Evolutionary conservation across 2,797 vertebrate genomes (phyloP).

Genomic region (Champsocephalus esox): DNA sequence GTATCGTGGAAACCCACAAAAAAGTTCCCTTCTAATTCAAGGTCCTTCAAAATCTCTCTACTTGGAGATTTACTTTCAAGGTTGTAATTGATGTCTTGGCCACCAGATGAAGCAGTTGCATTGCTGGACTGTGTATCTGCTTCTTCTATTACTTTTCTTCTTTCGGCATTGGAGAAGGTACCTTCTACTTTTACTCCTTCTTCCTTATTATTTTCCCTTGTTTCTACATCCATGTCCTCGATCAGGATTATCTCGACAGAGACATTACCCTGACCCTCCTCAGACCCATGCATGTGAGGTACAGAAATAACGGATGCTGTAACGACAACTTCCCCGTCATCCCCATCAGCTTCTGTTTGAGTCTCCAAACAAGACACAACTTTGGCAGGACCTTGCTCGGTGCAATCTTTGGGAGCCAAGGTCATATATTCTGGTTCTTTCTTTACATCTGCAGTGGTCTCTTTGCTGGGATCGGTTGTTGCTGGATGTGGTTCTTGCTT

Average conservation of each 20-base stretch:
- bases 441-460: not conserved
- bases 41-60: slow-evolving; percentile 14
- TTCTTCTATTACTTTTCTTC: not conserved
- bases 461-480: not conserved
- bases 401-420: not conserved
- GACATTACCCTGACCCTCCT: not conserved
- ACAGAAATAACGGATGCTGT: not conserved
- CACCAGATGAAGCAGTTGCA: not conserved
- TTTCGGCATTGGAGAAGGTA: no score
- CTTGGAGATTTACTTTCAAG: not conserved
- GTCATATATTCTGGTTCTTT: not conserved
- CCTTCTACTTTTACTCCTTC: not conserved
- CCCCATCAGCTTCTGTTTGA: not conserved
- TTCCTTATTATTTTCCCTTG: not conserved
- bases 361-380: not conserved
- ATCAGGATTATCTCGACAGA: not conserved
- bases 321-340: not conserved
- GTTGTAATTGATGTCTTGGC: not conserved
- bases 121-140: not conserved
- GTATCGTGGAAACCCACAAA: not conserved
- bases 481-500: not conserved
- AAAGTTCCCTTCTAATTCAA: not conserved
- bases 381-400: not conserved
- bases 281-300: not conserved
- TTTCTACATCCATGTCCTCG: not conserved